phyloP scores from a whole-genome alignment of 2,113 vertebrate species.

The Brachyhypopomus occidentalis region DNA sequence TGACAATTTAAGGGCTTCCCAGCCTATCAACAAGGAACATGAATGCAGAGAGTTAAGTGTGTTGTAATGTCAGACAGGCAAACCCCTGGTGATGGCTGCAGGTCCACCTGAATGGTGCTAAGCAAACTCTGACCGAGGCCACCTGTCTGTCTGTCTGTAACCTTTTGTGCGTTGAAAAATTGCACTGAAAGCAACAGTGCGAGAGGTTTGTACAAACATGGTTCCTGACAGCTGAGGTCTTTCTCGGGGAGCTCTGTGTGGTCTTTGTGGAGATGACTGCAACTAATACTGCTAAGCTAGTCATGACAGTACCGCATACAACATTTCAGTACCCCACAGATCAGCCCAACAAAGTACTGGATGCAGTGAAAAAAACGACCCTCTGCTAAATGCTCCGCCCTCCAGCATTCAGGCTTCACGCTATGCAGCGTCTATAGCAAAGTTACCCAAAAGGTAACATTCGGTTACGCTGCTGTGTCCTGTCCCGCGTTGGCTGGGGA shows the following conservation, averaged over 20 bases:
- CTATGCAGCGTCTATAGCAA: not conserved
- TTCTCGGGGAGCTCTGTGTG: too few relatives aligned
- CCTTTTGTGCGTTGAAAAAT: not conserved
- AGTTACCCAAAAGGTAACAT: slow-evolving; percentile 17
- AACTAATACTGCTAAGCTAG: too few relatives aligned
- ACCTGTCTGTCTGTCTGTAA: not conserved
- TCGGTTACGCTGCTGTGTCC: not conserved
- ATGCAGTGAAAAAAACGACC: not conserved
- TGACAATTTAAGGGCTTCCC: not conserved
- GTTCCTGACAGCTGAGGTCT: too few relatives aligned
- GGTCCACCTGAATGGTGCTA: not conserved
- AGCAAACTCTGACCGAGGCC: not conserved
- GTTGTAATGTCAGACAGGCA: not conserved
- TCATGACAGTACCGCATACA: too few relatives aligned
- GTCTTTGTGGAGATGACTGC: too few relatives aligned
- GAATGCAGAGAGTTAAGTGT: not conserved
- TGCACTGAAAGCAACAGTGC: not conserved
- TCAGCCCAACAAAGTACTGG: not conserved
- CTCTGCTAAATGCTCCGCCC: not conserved
- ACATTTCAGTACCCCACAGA: not conserved
- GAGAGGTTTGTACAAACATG: not conserved
- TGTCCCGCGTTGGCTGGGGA: not conserved
- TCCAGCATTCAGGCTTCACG: not conserved
- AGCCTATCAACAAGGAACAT: not conserved
- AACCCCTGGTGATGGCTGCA: not conserved